A percentile compares a stretch with the other conserved stretches of the same genome.
These are phyloP conservation scores for Amphipoea lucens DNA, from an alignment of 2,888 invertebrate genomes.

Conservation along the genomic window DNA sequence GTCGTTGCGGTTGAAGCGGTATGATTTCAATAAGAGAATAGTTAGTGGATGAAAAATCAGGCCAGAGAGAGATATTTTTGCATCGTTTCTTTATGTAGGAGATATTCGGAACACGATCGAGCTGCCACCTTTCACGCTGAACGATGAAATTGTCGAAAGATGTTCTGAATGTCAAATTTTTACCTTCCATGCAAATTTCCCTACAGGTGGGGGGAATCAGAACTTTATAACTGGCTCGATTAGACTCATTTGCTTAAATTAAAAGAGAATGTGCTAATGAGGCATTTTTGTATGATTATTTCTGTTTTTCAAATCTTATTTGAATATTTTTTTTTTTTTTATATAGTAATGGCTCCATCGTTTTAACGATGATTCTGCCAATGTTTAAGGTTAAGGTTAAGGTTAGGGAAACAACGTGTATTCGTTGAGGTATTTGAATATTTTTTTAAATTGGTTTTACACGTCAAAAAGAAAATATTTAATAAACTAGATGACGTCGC, in stretches of 20 bases:
- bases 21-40: conserved; percentile 53
- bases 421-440: no score
- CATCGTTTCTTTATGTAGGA: conserved; percentile 43
- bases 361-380: no score
- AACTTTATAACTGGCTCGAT: conserved; percentile 27
- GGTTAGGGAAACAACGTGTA: no score
- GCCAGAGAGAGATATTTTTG: conserved; percentile 38
- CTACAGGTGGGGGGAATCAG: not conserved
- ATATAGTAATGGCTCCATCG: no score
- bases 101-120: conserved; percentile 52
- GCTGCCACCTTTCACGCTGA: conserved; percentile 44
- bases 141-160: conserved; percentile 54
- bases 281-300: not conserved
- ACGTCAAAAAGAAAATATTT: no score
- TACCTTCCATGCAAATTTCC: not conserved
- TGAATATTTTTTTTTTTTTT: no score
- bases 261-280: conserved; percentile 14
- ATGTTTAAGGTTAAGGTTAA: no score
- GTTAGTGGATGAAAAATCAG: conserved; percentile 50
- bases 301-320: not conserved
- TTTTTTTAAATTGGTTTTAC: not conserved
- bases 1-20: conserved; percentile 48
- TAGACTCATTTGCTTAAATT: conserved; percentile 23
- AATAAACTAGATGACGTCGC: not conserved
- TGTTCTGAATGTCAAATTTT: conserved; percentile 53